phyloP scores from a whole-genome alignment of 2,888 invertebrate genomes.

The Blastobasis lacticolella region DNA sequence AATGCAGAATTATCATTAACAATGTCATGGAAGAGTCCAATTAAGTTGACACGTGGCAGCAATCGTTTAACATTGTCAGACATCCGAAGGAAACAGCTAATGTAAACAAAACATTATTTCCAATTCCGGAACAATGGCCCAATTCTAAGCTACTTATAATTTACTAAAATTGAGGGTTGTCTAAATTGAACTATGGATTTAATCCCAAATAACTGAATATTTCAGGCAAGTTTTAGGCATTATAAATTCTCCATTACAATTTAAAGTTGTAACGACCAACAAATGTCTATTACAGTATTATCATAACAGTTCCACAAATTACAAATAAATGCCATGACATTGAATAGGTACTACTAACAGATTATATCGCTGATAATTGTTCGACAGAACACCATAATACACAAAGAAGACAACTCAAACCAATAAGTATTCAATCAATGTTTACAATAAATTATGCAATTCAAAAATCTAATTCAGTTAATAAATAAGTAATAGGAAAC shows the following conservation, averaged over 20 bases:
- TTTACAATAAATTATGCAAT: slow-evolving; percentile 21
- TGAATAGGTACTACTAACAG: slow-evolving; percentile 28
- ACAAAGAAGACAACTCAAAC: slow-evolving; percentile 38
- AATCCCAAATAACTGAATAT: slow-evolving; percentile 40
- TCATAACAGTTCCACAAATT: too few relatives aligned
- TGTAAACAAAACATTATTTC: slow-evolving; percentile 22
- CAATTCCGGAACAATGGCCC: too few relatives aligned
- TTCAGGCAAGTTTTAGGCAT: slow-evolving; percentile 67
- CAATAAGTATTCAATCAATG: slow-evolving; percentile 24
- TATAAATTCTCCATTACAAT: slow-evolving; percentile 27
- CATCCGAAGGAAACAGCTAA: slow-evolving; percentile 18
- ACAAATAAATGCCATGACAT: slow-evolving; percentile 48
- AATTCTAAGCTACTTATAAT: slow-evolving; percentile 8
- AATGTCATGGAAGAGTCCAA: slow-evolving; percentile 63
- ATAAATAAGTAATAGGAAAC: slow-evolving; percentile 16
- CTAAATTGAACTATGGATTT: slow-evolving; percentile 44
- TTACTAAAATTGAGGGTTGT: slow-evolving; percentile 36
- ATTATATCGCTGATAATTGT: slow-evolving; percentile 27
- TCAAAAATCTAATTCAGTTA: slow-evolving; percentile 27
- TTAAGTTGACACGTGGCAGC: slow-evolving; percentile 25
- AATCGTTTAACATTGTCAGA: slow-evolving; percentile 28
- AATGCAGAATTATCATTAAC: slow-evolving; percentile 63
- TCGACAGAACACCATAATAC: slow-evolving; percentile 24
- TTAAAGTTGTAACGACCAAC: too few relatives aligned
- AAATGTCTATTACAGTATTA: too few relatives aligned